These are phyloP conservation scores for Oreochromis grahami DNA, from an alignment of 2,797 vertebrate genomes.

Conservation along the genomic window DNA sequence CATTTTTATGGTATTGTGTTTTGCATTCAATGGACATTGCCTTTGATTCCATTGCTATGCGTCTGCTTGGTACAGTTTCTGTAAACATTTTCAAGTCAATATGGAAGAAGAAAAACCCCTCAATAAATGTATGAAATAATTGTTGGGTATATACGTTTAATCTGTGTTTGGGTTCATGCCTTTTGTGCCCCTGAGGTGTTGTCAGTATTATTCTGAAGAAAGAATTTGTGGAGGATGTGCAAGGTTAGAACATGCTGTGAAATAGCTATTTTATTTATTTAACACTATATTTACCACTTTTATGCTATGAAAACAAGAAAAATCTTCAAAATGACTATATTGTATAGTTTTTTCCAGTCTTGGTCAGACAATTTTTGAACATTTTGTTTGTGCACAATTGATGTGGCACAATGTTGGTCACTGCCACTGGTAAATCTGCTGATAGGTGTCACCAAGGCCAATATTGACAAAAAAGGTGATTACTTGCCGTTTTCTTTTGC, in stretches of 20 bases:
- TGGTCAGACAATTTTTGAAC: not conserved
- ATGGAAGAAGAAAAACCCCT: constrained; percentile 61
- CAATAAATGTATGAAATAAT: constrained; percentile 75
- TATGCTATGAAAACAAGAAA: not conserved
- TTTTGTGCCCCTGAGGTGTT: not conserved
- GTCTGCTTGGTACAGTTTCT: constrained; percentile 73
- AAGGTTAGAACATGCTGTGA: not conserved
- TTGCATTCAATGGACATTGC: constrained; percentile 71
- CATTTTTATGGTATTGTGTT: constrained; percentile 73
- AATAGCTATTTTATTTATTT: not conserved
- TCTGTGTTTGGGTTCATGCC: not conserved
- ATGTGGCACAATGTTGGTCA: not conserved
- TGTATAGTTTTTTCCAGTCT: not conserved
- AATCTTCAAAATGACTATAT: not conserved
- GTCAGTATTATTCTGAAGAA: not conserved
- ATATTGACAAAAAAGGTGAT: not conserved
- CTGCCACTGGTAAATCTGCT: not conserved
- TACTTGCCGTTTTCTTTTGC: not conserved
- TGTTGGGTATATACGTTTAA: not conserved
- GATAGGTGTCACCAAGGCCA: not conserved
- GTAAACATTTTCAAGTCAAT: constrained; percentile 72
- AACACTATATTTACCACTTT: not conserved
- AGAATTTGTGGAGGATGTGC: not conserved
- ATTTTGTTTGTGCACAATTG: not conserved
- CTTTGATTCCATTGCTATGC: constrained; percentile 71